These are phyloP conservation scores for Apteryx mantelli DNA, from an alignment of 2,113 vertebrate species.

Conservation along the genomic window DNA sequence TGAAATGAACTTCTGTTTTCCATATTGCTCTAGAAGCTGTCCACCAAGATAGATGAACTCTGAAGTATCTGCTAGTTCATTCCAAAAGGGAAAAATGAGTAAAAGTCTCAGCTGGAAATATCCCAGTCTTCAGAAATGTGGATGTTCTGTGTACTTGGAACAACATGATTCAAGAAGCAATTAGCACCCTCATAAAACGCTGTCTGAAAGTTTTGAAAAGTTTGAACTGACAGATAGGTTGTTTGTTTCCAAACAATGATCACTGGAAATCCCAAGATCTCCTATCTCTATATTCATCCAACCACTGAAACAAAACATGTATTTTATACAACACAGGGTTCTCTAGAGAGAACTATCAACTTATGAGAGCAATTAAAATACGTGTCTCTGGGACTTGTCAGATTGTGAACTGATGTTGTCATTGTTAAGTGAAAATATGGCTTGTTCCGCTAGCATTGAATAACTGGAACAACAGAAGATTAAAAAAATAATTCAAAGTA, in stretches of 20 bases:
- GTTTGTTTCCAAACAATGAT: constrained; percentile 9
- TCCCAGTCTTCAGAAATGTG: neutral
- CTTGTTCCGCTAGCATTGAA: neutral
- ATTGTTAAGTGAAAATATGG: neutral
- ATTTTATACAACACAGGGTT: neutral
- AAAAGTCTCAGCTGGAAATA: neutral
- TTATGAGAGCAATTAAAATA: constrained; percentile 12
- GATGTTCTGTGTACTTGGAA: neutral
- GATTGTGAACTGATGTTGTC: neutral
- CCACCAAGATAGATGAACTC: neutral
- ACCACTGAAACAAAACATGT: neutral
- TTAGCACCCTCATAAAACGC: neutral
- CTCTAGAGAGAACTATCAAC: constrained; percentile 5
- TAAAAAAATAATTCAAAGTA: neutral
- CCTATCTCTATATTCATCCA: neutral
- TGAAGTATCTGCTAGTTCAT: neutral
- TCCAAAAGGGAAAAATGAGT: neutral
- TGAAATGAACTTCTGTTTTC: neutral
- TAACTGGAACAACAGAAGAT: neutral
- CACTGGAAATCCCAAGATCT: constrained; percentile 15
- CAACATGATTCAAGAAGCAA: neutral
- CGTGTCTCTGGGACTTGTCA: neutral
- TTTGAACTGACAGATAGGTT: neutral
- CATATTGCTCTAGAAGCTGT: neutral
- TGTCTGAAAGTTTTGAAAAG: neutral